Evolutionary conservation across 2,888 invertebrate genomes (phyloP).

Genomic region (Craniophora ligustri): DNA sequence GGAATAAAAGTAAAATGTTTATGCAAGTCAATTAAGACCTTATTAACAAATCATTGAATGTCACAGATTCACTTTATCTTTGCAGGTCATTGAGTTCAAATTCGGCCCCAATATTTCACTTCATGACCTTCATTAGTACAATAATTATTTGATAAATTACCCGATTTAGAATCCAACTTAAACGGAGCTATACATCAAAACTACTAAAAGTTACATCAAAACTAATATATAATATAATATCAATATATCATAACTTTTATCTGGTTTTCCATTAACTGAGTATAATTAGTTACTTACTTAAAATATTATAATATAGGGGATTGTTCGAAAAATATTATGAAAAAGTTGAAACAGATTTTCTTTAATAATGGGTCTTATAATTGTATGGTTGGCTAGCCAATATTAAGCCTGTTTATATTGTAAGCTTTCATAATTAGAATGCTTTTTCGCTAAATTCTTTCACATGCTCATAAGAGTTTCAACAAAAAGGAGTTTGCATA

Average conservation of each 20-base stretch:
- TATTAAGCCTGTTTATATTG: conserved; percentile 3
- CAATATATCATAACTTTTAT: conserved; percentile 11
- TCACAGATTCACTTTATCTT: no score
- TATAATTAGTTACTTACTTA: neutral
- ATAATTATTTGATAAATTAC: conserved; percentile 24
- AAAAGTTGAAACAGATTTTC: neutral
- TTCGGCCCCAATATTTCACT: no score
- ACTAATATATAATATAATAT: conserved; percentile 3
- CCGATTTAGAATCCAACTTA: conserved; percentile 32
- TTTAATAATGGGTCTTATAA: neutral
- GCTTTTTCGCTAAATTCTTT: conserved; percentile 12
- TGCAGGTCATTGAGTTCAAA: no score
- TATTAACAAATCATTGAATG: no score
- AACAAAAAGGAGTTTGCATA: conserved; percentile 18
- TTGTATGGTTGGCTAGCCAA: conserved; percentile 1
- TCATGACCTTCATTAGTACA: neutral
- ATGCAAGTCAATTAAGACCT: no score
- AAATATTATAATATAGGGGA: neutral
- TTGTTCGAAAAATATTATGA: neutral
- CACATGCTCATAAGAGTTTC: neutral
- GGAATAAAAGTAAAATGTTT: no score
- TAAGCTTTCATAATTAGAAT: conserved; percentile 11
- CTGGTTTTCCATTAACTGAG: conserved; percentile 4
- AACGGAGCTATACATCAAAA: conserved; percentile 7
- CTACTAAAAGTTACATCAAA: conserved; percentile 14